Evolutionary conservation across 2,113 vertebrate genomes (phyloP).

Genomic region (Dendropsophus ebraccatus): DNA sequence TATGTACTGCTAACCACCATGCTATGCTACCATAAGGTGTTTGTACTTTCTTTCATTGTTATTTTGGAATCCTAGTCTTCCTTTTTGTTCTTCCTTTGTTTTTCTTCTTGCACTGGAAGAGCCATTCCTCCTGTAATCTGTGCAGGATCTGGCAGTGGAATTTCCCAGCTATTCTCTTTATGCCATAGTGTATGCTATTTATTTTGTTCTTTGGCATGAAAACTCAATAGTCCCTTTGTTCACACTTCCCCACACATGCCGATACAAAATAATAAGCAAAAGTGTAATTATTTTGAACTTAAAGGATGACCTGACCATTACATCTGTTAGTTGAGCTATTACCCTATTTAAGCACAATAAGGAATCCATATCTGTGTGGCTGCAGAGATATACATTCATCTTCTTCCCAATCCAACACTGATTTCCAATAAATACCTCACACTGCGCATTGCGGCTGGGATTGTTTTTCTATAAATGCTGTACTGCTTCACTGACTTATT

Average conservation of each 20-base stretch:
- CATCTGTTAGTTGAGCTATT: slow-evolving; percentile 45
- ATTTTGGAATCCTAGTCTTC: neutral
- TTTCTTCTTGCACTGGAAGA: neutral
- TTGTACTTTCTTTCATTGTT: neutral
- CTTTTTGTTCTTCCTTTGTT: neutral
- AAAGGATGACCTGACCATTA: slow-evolving; percentile 36
- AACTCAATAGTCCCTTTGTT: slow-evolving; percentile 17
- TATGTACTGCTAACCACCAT: too few species aligned
- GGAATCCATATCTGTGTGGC: slow-evolving; percentile 47
- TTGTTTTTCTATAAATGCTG: slow-evolving; percentile 53
- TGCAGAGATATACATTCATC: slow-evolving; percentile 33
- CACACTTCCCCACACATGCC: slow-evolving; percentile 24
- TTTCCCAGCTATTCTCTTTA: slow-evolving; percentile 15
- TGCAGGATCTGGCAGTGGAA: neutral
- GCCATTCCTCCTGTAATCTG: neutral
- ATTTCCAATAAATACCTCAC: slow-evolving; percentile 48
- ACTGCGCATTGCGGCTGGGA: neutral
- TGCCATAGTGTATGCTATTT: slow-evolving; percentile 13
- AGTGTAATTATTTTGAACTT: slow-evolving; percentile 40
- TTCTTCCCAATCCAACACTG: slow-evolving; percentile 27
- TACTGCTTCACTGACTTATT: slow-evolving; percentile 45
- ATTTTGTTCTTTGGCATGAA: neutral
- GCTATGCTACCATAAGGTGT: neutral
- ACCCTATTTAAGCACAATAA: slow-evolving; percentile 46
- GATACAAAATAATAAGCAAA: slow-evolving; percentile 37